phyloP scores from a whole-genome alignment of 1,140 invertebrate genomes.

The Euglossa dilemma region DNA sequence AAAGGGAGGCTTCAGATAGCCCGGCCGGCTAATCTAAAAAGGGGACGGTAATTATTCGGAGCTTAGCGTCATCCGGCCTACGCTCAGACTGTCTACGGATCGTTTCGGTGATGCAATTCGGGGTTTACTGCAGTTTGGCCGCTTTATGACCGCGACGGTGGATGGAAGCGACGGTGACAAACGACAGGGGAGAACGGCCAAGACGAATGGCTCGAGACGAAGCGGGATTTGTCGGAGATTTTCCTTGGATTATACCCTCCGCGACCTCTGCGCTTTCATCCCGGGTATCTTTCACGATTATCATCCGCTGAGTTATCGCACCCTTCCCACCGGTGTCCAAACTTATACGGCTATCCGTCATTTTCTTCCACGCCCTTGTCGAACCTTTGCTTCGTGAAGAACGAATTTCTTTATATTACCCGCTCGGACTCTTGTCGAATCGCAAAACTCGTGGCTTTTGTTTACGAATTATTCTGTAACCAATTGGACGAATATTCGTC shows the following conservation, averaged over 20 bases:
- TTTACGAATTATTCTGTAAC: no score
- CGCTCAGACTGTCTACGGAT: background rate
- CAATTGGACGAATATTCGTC: no score
- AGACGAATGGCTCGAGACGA: background rate
- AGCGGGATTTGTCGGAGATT: background rate
- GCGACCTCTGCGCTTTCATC: no score
- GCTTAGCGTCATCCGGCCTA: constrained; percentile 5
- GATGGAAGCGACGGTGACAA: background rate
- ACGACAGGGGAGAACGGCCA: background rate
- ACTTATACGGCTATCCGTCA: no score
- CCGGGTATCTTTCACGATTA: no score
- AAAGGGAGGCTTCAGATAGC: constrained; percentile 8
- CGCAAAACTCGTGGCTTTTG: no score
- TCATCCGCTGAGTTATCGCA: no score
- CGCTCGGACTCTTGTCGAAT: no score
- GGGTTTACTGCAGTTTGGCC: background rate
- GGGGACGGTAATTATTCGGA: constrained; percentile 29
- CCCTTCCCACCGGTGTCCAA: no score
- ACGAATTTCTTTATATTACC: no score
- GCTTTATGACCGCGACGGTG: background rate
- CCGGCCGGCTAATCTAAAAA: constrained; percentile 32
- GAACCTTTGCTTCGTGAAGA: no score
- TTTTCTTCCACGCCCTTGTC: no score
- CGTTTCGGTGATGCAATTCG: background rate
- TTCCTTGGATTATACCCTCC: background rate